These are phyloP conservation scores for Dasysyrphus tricinctus DNA, from an alignment of 2,888 invertebrate genomes.

Conservation along the genomic window DNA sequence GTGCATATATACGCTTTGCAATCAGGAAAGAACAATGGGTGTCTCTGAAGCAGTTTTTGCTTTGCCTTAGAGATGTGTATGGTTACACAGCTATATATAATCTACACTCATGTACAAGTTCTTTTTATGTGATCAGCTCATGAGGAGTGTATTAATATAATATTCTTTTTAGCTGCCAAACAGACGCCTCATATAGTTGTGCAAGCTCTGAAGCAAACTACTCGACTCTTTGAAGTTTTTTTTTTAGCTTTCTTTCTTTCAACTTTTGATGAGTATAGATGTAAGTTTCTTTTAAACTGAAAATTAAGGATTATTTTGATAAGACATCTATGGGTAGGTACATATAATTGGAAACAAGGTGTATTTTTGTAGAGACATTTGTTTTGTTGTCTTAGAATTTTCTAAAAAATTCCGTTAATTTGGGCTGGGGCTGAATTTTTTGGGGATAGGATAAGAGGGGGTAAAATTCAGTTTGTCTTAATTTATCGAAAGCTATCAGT, in stretches of 20 bases:
- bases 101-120: not conserved
- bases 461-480: too few relatives aligned
- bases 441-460: too few relatives aligned
- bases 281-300: not conserved
- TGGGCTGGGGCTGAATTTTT: too few relatives aligned
- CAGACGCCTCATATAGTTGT: not conserved
- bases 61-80: conserved; percentile 35
- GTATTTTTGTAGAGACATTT: too few relatives aligned
- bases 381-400: too few relatives aligned
- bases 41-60: conserved; percentile 59
- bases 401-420: too few relatives aligned
- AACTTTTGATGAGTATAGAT: not conserved
- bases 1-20: conserved; percentile 16
- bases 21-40: conserved; percentile 60
- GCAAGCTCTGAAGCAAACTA: not conserved
- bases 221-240: not conserved
- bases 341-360: too few relatives aligned
- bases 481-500: too few relatives aligned
- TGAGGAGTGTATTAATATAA: conserved; percentile 67
- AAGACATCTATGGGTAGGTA: too few relatives aligned
- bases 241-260: not conserved
- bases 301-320: not conserved
- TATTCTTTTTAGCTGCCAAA: conserved; percentile 57
- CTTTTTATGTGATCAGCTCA: conserved; percentile 65
- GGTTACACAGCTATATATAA: conserved; percentile 34